These are phyloP conservation scores for Plusia festucae DNA, from an alignment of 2,888 invertebrate species.

Conservation along the genomic window DNA sequence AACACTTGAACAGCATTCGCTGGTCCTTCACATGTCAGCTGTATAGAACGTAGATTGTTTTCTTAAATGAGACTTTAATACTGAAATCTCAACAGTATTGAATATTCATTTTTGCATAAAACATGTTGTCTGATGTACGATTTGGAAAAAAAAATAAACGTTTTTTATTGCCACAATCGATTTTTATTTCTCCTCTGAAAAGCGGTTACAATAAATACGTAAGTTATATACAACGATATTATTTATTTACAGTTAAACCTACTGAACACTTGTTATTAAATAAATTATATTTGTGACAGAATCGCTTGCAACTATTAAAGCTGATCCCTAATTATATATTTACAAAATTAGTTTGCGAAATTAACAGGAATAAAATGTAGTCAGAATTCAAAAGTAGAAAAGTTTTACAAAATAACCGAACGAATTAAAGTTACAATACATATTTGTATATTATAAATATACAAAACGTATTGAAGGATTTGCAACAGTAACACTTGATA, in stretches of 20 bases:
- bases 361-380: neutral
- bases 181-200: slow-evolving; percentile 78
- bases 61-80: slow-evolving; percentile 53
- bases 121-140: slow-evolving; percentile 56
- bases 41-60: slow-evolving; percentile 38
- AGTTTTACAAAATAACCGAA: too few species aligned
- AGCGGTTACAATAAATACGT: slow-evolving; percentile 82
- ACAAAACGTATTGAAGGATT: too few species aligned
- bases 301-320: slow-evolving; percentile 76
- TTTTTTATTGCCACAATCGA: slow-evolving; percentile 85
- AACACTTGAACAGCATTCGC: slow-evolving; percentile 16
- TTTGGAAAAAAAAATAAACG: slow-evolving; percentile 77
- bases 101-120: slow-evolving; percentile 54
- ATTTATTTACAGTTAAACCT: slow-evolving; percentile 70
- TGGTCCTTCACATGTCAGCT: slow-evolving; percentile 27
- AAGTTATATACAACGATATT: slow-evolving; percentile 61
- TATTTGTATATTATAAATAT: too few species aligned
- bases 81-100: slow-evolving; percentile 48
- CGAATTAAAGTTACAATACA: too few species aligned
- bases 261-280: slow-evolving; percentile 77
- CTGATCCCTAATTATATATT: slow-evolving; percentile 70
- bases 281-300: slow-evolving; percentile 65
- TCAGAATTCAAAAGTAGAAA: too few species aligned
- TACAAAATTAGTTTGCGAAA: slow-evolving; percentile 54
- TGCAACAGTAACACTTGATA: too few species aligned